These are phyloP conservation scores for Eurystomus glaucurus DNA, from an alignment of 2,797 vertebrate species.

Conservation along the genomic window DNA sequence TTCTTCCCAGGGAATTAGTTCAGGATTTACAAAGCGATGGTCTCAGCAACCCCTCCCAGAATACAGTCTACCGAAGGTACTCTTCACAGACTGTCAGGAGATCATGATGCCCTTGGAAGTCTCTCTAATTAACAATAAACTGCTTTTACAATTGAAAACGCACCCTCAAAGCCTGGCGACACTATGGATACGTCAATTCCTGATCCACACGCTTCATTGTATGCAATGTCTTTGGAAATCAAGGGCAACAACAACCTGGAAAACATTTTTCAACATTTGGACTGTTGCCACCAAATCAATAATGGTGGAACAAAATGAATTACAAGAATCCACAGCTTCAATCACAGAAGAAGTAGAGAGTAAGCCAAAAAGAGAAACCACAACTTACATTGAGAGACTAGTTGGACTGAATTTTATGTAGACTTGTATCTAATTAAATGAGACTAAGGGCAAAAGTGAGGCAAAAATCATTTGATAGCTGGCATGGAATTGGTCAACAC, in stretches of 20 bases:
- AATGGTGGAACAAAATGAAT: constrained; percentile 87
- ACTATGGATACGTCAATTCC: constrained; percentile 77
- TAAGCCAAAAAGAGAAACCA: constrained; percentile 83
- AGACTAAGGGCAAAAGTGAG: constrained; percentile 77
- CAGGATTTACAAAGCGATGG: constrained; percentile 70
- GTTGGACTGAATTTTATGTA: constrained; percentile 78
- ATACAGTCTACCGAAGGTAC: constrained; percentile 68
- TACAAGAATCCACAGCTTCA: constrained; percentile 82
- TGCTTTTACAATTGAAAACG: constrained; percentile 82
- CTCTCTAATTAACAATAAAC: constrained; percentile 86
- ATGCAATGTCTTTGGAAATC: constrained; percentile 81
- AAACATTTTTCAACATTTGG: constrained; percentile 87
- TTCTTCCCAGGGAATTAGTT: constrained; percentile 80
- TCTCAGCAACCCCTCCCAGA: constrained; percentile 81
- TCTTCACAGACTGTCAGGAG: constrained; percentile 78
- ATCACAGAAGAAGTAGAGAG: constrained; percentile 81
- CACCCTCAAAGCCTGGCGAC: constrained; percentile 79
- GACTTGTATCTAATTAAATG: constrained; percentile 83
- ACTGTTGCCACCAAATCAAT: constrained; percentile 86
- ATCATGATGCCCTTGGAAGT: constrained; percentile 83
- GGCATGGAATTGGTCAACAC: constrained; percentile 67
- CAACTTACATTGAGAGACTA: constrained; percentile 81
- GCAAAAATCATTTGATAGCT: constrained; percentile 59
- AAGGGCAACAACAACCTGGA: constrained; percentile 84
- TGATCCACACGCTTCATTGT: constrained; percentile 79